phyloP scores from a whole-genome alignment of 2,113 vertebrate species.

The Elgaria multicarinata region DNA sequence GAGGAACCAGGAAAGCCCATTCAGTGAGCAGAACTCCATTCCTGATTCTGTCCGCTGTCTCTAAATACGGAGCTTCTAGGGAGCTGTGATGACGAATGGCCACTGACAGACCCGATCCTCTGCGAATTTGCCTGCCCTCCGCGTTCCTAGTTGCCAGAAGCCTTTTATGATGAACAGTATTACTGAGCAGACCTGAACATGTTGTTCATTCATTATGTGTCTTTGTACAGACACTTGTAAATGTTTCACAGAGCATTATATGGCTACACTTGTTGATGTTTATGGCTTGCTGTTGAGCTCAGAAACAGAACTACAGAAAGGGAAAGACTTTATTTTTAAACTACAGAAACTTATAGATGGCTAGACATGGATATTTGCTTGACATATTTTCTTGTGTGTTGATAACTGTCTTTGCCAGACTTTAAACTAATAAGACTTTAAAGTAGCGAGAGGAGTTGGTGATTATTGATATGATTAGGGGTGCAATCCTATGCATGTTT shows the following conservation, averaged over 20 bases:
- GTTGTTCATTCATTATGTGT: constrained; percentile 7
- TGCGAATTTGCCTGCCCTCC: not conserved
- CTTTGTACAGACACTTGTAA: constrained; percentile 1
- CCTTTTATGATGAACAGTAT: constrained; percentile 14
- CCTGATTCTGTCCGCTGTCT: not conserved
- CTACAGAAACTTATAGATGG: not conserved
- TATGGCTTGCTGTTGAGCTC: not conserved
- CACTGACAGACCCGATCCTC: not conserved
- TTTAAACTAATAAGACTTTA: not conserved
- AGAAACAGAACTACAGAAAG: not conserved
- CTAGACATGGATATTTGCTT: not conserved
- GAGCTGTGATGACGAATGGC: not conserved
- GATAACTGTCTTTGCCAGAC: not conserved
- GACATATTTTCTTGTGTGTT: not conserved
- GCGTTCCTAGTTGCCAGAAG: not conserved
- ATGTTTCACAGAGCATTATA: constrained; percentile 2
- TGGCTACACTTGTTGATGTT: not conserved
- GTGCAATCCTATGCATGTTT: too few relatives aligned
- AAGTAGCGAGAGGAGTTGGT: not conserved
- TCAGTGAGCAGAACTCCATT: not conserved
- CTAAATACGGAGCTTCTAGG: not conserved
- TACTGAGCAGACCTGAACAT: not conserved
- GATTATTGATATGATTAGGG: not conserved
- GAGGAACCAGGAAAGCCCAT: not conserved
- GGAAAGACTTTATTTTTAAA: not conserved